These are phyloP conservation scores for Epinotia brunnichana DNA, from an alignment of 2,888 invertebrate genomes.

Conservation along the genomic window DNA sequence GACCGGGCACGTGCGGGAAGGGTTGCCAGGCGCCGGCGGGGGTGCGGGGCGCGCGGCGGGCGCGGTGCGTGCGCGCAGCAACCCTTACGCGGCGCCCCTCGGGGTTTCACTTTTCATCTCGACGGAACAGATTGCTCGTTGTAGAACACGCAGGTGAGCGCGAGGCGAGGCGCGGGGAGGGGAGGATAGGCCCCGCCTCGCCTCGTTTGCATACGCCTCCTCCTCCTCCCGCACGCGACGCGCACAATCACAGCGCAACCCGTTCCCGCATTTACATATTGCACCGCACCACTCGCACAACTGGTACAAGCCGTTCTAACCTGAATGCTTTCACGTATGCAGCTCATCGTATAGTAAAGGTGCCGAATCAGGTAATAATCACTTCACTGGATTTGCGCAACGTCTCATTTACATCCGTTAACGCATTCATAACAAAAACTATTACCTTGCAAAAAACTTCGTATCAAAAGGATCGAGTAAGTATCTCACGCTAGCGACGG, in stretches of 20 bases:
- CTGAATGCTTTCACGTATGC: constrained; percentile 19
- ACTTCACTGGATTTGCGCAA: constrained; percentile 9
- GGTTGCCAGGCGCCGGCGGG: constrained; percentile 44
- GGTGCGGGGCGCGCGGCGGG: constrained; percentile 38
- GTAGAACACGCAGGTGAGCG: constrained; percentile 57
- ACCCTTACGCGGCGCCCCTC: constrained; percentile 59
- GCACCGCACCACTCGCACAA: constrained; percentile 27
- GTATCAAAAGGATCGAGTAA: constrained; percentile 23
- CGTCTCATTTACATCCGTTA: constrained; percentile 35
- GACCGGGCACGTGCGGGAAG: constrained; percentile 53
- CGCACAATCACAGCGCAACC: constrained; percentile 21
- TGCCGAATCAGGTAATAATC: constrained; percentile 23
- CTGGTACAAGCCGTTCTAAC: constrained; percentile 13
- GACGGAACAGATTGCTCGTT: constrained; percentile 65
- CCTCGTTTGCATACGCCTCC: constrained; percentile 51
- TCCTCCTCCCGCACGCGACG: constrained; percentile 51
- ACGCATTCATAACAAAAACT: constrained; percentile 17
- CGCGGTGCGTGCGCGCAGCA: constrained; percentile 60
- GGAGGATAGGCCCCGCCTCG: constrained; percentile 32
- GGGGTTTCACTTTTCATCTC: constrained; percentile 63
- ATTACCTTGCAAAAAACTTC: constrained; percentile 14
- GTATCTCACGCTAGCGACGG: constrained; percentile 36
- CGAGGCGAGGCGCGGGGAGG: constrained; percentile 48
- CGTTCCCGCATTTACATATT: constrained; percentile 38
- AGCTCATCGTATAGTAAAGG: neutral